Evolutionary conservation across 2,797 vertebrate genomes (phyloP), one percentile per base, ranked within the genome.

Genomic region (Chelmon rostratus): DNA sequence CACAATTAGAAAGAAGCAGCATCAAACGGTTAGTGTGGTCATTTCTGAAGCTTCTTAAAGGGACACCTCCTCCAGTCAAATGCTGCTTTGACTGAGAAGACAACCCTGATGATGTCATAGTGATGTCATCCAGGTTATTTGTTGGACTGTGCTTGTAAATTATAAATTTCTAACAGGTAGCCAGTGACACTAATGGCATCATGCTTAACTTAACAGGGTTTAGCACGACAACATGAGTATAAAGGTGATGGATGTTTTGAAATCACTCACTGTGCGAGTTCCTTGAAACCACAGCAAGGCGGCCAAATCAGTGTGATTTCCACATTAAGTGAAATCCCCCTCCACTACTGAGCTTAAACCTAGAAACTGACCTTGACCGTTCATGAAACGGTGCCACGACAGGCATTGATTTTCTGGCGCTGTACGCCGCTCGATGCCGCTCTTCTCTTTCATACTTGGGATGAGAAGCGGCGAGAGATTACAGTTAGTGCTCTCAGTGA

Each of bases 331-430:
- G 49, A 88, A 85, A 76, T 83, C 74, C 62, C 76, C 10, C 18
- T 66, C 47, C 70, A 44, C 59, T n/a, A 76, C 80, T 83, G 61
- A 86, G 85, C 71, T 12, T 35, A 80, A 88, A 82, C 84, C 83
- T 50, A 31, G 53, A 74, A 70, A 62, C 77, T 79, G 87, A 91
- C 83, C 87, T 81, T 79, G 81, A 78, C 78, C 68, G 86, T 89
- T 88, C 80, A 87, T 90, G 86, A 91, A 78, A 82, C 56, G 18
- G 67, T 83, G 71, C 79, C 82, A 86, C 63, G 84, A 84, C 78
- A 84, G 78, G 35, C 81, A 92, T 89, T 58, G 89, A 91, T 91
- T 91, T 88, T 77, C 37, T 23, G 40, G 58, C 61, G 28, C 52
- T 47, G 76, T 68, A 75, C n/a, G 82, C 87, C 84, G 77, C 75